Evolutionary conservation across 2,797 vertebrate species (phyloP).

Genomic region (Kryptolebias ocellatus): DNA sequence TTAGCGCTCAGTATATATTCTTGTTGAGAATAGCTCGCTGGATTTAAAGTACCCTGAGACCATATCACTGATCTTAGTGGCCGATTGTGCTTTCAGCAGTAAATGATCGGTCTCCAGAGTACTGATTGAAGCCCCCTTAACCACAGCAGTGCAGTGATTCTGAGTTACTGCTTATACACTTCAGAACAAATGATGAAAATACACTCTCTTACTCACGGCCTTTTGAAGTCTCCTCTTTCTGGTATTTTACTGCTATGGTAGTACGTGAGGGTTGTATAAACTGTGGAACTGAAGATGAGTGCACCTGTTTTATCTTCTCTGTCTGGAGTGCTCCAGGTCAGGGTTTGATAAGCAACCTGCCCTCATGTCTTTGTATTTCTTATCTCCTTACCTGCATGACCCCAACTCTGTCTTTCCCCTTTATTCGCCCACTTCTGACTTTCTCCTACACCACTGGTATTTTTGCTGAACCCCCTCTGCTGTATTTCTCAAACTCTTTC

Average conservation of each 20-base stretch:
- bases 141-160: constrained; percentile 2
- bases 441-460: constrained; percentile 14
- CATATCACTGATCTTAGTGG: not conserved
- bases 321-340: constrained; percentile 56
- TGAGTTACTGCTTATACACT: constrained; percentile 7
- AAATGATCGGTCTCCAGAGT: not conserved
- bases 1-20: no score
- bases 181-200: constrained; percentile 10
- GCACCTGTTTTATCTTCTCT: constrained; percentile 55
- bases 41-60: no score
- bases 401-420: constrained; percentile 15
- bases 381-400: constrained; percentile 62
- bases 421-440: constrained; percentile 24
- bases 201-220: constrained; percentile 13
- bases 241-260: constrained; percentile 35
- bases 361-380: constrained; percentile 62
- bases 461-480: constrained; percentile 16
- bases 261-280: constrained; percentile 60
- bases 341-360: constrained; percentile 60
- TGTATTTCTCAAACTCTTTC: constrained; percentile 14
- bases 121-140: constrained; percentile 3
- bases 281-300: constrained; percentile 55
- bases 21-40: no score
- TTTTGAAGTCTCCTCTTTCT: constrained; percentile 39
- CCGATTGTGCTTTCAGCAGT: not conserved